Percentiles rank a stretch among this genome's conserved stretches.
phyloP scores from a whole-genome alignment of 2,113 vertebrate species.

The Psilopogon haemacephalus region DNA sequence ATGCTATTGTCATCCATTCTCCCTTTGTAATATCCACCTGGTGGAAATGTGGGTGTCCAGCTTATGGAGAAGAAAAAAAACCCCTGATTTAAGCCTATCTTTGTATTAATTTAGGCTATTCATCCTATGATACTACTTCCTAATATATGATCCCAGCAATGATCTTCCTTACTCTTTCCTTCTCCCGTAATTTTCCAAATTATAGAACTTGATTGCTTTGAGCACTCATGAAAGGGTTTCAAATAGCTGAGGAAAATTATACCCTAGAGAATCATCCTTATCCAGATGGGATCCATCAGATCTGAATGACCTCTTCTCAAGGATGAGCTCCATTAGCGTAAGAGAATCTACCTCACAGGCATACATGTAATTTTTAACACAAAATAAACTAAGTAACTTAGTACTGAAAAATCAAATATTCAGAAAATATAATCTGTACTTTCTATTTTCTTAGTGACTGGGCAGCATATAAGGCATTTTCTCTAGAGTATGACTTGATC shows the following conservation, averaged over 20 bases:
- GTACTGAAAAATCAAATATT: background rate
- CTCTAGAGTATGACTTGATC: background rate
- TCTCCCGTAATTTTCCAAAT: slow-evolving; percentile 15
- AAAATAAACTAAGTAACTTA: background rate
- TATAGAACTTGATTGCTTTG: slow-evolving; percentile 25
- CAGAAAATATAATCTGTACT: background rate
- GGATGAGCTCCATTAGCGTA: slow-evolving; percentile 5
- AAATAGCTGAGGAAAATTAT: slow-evolving; percentile 50
- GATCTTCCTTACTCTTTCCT: background rate
- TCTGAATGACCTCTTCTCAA: slow-evolving; percentile 18
- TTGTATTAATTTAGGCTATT: background rate
- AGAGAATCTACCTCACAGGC: background rate
- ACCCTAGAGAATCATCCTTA: slow-evolving; percentile 20
- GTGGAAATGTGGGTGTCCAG: background rate
- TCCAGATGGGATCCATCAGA: slow-evolving; percentile 49
- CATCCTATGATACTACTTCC: background rate
- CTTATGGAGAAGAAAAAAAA: background rate
- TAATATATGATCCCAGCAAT: background rate
- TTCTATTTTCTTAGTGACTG: background rate
- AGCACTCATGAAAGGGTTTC: slow-evolving; percentile 26
- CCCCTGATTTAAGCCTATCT: background rate
- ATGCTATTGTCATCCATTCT: background rate
- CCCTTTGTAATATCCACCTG: background rate
- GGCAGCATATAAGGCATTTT: background rate
- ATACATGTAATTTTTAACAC: background rate